Evolutionary conservation across 2,888 invertebrate genomes (phyloP), one percentile per base, ranked within the genome.

Genomic region (Brenthis ino): DNA sequence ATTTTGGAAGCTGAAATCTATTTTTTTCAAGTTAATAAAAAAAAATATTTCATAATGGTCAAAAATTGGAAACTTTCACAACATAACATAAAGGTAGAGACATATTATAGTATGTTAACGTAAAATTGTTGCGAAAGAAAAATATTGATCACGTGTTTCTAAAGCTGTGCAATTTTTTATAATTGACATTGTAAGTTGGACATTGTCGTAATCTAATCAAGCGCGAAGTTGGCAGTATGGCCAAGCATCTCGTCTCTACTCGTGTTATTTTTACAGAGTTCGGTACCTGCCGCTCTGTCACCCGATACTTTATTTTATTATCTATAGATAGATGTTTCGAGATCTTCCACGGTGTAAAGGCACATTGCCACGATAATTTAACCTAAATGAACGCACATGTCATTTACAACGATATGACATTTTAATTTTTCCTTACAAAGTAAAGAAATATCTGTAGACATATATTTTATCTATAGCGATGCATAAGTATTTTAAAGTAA

Each of bases 151-250:
- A 91, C 91, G 92, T 91, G 72, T 65, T 64, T 71, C 87, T 84
- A 78, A 84, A 87, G 88, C 90, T 89, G 87, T 88, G 87, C 87
- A 86, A 84, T 87, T 83, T 86, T 87, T 68, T 89, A 89, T 86
- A 82, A 85, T 83, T 86, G 86, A 87, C 87, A 87, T 85, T 85
- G 85, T 82, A 80, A 78, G 82, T 84, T 47, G 86, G 85, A 85
- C 84, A 86, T 85, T 84, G 74, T 64, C 69, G 75, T 75, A 77
- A 78, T 79, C 72, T 75, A 79, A 80, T 80, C 76, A 76, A 74
- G 74, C 74, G 77, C 74, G 72, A 74, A 74, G 72, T 66, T 70
- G 67, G 67, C 56, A 68, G 65, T 58, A 65, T 72, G 71, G 57
- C 65, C 64, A 65, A 55, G 48, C 53, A 20, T 53, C 61, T 53